These are phyloP conservation scores for Drosophila eohydei DNA, from an alignment of 2,888 invertebrate genomes.

Conservation along the genomic window DNA sequence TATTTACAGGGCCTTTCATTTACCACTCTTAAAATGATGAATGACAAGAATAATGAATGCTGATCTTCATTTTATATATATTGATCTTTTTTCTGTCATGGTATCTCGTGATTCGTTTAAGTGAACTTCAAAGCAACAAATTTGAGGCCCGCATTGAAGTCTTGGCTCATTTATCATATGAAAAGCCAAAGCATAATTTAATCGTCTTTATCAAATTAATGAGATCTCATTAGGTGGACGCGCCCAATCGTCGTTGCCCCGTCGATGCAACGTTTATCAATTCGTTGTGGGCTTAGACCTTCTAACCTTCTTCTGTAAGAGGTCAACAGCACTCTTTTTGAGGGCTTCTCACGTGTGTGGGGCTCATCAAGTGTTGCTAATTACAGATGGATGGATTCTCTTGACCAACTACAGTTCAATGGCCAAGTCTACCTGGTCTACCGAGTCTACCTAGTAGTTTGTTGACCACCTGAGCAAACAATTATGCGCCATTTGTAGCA, in stretches of 20 bases:
- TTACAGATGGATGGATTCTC: conserved; percentile 21
- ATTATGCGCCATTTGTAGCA: conserved; percentile 57
- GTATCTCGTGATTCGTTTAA: conserved; percentile 27
- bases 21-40: conserved; percentile 4
- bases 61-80: conserved; percentile 34
- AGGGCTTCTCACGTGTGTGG: conserved; percentile 10
- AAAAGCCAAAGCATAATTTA: conserved; percentile 38
- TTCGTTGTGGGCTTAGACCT: conserved; percentile 18
- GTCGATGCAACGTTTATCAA: conserved; percentile 31
- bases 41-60: conserved; percentile 21
- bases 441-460: not conserved
- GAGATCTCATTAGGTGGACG: conserved; percentile 59
- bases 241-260: conserved; percentile 40
- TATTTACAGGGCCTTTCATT: not conserved
- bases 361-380: conserved; percentile 29
- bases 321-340: conserved; percentile 19
- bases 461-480: conserved; percentile 60
- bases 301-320: not conserved
- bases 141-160: conserved; percentile 41
- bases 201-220: conserved; percentile 64
- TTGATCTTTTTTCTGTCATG: not conserved
- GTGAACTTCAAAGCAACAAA: conserved; percentile 24
- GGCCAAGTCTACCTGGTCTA: not conserved
- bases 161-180: conserved; percentile 47
- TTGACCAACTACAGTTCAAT: conserved; percentile 24